Evolutionary conservation across 2,797 vertebrate species (phyloP).

Genomic region (Myotis findleyi): DNA sequence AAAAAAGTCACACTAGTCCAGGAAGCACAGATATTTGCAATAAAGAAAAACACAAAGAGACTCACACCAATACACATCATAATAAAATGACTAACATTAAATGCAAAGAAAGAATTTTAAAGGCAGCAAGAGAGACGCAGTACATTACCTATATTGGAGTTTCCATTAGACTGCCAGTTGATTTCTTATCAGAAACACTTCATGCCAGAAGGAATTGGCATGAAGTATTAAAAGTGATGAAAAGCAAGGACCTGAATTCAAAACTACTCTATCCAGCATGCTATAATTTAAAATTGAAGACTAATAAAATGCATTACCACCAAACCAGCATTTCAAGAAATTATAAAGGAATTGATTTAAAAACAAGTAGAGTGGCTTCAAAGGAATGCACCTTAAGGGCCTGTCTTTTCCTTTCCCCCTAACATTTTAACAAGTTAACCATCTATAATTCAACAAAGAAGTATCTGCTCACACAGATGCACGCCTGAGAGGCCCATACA

Average conservation of each 20-base stretch:
- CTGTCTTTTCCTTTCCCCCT: too few relatives aligned
- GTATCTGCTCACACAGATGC: too few relatives aligned
- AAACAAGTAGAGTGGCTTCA: background rate
- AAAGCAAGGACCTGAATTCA: background rate
- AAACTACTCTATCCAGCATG: background rate
- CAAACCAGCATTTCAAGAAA: background rate
- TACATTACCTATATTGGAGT: background rate
- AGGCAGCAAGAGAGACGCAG: background rate
- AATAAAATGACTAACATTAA: background rate
- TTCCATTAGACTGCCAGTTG: background rate
- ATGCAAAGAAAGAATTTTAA: background rate
- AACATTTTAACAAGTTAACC: too few relatives aligned
- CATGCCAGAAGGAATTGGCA: background rate
- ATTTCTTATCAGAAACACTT: background rate
- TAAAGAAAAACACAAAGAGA: background rate
- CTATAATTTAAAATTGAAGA: background rate
- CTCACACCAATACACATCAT: background rate
- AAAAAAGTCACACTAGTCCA: background rate
- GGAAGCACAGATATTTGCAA: background rate
- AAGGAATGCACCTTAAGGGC: too few relatives aligned
- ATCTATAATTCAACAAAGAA: too few relatives aligned
- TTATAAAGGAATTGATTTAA: background rate
- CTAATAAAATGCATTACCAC: background rate
- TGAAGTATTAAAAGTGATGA: background rate
- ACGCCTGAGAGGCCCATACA: too few relatives aligned